Base-by-base conservation (phyloP, 1,140 invertebrate genomes). In the Acromyrmex charruanus region DNA sequence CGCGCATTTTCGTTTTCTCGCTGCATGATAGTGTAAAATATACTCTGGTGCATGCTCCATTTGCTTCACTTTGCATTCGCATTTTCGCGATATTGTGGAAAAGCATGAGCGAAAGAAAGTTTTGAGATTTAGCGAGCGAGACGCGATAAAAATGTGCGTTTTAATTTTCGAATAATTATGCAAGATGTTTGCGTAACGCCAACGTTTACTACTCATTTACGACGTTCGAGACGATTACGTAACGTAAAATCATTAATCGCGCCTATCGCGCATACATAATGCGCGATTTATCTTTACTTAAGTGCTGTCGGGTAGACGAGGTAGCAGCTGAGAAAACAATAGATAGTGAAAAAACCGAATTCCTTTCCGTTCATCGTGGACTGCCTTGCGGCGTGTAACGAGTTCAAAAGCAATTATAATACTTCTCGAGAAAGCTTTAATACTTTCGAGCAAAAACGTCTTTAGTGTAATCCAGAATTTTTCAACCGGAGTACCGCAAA, bases 181-280 rank as follows among this genome's bases (percentile, higher is more conserved):
- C 18, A 63, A 84, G 16, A 35, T 12, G 55, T 18, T 61, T 74
- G 69, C n/a, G n/a, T 49, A 72, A 82, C 9, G 21, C 14, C 9
- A 7, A 3, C 14, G 39, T 21, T 44, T n/a, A 55, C 53, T 71
- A 44, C 55, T 71, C 49, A 31, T 68, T 31, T n/a, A 31, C 28
- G 49, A 21, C 55, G 25, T 7, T 31, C 14, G 7, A 74, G 14
- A 49, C 35, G 39, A 61, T 75, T 61, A 61, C 69, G 69, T 58
- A 72, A 81, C 44, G 66, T 28, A 44, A 49, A 82, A 49, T 82
- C 55, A 74, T 82, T 61, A 82, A 74, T 75, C 80, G 80, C 49
- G 63, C 39, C 28, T 63, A 31, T 66, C 59, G 53, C 49, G 53
- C 16, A 18, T n/a, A 39, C 35, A 21, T 21, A 69, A 2, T 28